Conservation (phyloP, 92 coral and sea anemone species). For the Umimayanthus kanabou region DNA sequence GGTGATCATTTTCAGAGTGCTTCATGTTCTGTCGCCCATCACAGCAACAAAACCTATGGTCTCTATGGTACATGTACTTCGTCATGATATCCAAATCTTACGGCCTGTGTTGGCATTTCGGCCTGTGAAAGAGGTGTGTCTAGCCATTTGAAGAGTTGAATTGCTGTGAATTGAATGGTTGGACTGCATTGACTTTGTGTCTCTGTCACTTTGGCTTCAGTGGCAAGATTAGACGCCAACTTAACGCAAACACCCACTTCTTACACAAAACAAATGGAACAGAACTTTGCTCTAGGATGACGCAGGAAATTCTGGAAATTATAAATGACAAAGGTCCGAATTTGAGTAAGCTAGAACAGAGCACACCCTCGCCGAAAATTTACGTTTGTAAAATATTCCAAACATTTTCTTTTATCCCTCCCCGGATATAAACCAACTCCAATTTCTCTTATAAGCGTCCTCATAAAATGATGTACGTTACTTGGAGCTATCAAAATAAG, state of each 20-base stretch:
- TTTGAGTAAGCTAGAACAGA: too few species aligned
- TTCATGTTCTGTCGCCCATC: constrained; percentile 23
- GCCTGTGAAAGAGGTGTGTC: too few species aligned
- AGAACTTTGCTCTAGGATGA: neutral
- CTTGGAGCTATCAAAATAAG: too few species aligned
- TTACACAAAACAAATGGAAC: neutral
- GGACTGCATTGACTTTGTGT: neutral
- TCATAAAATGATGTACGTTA: too few species aligned
- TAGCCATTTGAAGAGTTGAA: neutral
- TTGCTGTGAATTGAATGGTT: neutral
- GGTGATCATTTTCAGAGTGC: constrained; percentile 9
- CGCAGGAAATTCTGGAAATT: neutral
- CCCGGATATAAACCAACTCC: too few species aligned
- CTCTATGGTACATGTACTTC: neutral
- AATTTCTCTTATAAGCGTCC: too few species aligned
- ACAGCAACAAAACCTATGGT: neutral
- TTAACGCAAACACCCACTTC: neutral
- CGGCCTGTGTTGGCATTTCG: too few species aligned
- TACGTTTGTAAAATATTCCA: too few species aligned
- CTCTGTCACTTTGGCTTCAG: neutral
- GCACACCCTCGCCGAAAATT: too few species aligned
- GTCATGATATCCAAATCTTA: neutral
- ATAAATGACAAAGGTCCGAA: too few species aligned
- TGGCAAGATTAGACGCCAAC: neutral
- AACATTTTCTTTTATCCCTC: too few species aligned